Base-by-base conservation (phyloP, 2,888 invertebrate species). In the Carterocephalus palaemon region DNA sequence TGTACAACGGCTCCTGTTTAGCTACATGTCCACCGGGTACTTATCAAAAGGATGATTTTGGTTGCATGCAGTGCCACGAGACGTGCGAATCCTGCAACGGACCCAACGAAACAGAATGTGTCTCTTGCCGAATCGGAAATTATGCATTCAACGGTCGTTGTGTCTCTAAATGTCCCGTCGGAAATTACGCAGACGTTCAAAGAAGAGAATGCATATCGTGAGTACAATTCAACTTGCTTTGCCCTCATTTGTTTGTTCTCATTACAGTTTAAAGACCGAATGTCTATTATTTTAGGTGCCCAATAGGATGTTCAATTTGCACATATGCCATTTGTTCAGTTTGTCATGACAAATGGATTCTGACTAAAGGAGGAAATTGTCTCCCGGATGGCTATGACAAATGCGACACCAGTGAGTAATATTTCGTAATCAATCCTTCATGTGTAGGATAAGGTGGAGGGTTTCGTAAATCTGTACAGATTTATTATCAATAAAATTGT, bases 1-100 rank as follows among this genome's bases (percentile, higher is more conserved):
- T 96, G 67, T 92, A 93, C 70, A 93, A 94, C 59, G 93, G 93
- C 62, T 92, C 92, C 61, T 96, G 96, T 78, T 90, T 94, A 68
- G 94, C 95, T 2, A 90, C 93, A 1, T 96, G 96, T 81, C 96
- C 95, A 0, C 74, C 90, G 7, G 91, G 93, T 61, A 95, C 95
- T 33, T 95, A 91, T 73, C 95, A 96, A 82, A 95, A 94, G 26
- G 93, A 95, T 67, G 94, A 95, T 72, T 94, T 94, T 75, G 92
- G 92, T 64, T 95, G 95, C 74, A 89, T 91, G 53, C 88, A 91
- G 6, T 95, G 95, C 66, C 93, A 95, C 73, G 88, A 91, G 50
- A 90, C 92, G 38, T 95, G 95, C 69, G 92, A 92, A 69, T 93
- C 94, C 28, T 95, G 95, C 75, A 92, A 89, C 53, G 95, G 94